Base-by-base conservation (phyloP, 2,113 vertebrate species). In the Pristiophorus japonicus region DNA sequence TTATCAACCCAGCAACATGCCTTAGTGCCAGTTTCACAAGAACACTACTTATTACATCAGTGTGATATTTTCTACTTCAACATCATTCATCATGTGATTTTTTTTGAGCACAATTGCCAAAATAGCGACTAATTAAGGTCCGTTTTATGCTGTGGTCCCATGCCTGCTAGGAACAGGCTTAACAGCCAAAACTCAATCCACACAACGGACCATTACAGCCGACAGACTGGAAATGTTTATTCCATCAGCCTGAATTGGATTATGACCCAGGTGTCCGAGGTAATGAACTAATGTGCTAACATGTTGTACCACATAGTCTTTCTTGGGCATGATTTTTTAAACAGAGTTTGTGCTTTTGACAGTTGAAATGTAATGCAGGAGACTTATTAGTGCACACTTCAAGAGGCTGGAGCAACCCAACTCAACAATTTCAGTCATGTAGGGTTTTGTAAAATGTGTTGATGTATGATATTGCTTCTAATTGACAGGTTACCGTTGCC, bases 401-500 rank as follows among this genome's bases (percentile, higher is more conserved):
- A 81, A 14, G n/a, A 38, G 16, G 75, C n/a, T 81, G 51, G 27
- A 55, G 27, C 20, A 27, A 30, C 87, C 51, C 5, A 90, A 55
- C 30, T 51, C 47, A 90, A 90, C 87, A 55, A 10, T 24, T 55
- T 90, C 45, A 30, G 27, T 59, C 51, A 90, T 30, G 51, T 59
- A 30, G 27, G 6, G 51, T 59, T 55, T 59, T 30, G 51, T 51
- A 55, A 11, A 14, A 20, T 81, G 38, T 95, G 85, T 30, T 67
- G 3, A 18, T 47, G 51, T 45, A 14, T 59, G 1, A 6, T 95
- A n/a, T 22, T 66, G 11, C 34, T 42, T 5, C 95, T 96, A 94
- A 63, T 93, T 96, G 95, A 12, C 97, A 99, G 99, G 98, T 99
- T 96, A 97, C 97, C 96, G 98, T 99, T 95, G 98, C 98, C 95